Base-by-base conservation (phyloP, 2,113 vertebrate species). In the Cololabis saira region DNA sequence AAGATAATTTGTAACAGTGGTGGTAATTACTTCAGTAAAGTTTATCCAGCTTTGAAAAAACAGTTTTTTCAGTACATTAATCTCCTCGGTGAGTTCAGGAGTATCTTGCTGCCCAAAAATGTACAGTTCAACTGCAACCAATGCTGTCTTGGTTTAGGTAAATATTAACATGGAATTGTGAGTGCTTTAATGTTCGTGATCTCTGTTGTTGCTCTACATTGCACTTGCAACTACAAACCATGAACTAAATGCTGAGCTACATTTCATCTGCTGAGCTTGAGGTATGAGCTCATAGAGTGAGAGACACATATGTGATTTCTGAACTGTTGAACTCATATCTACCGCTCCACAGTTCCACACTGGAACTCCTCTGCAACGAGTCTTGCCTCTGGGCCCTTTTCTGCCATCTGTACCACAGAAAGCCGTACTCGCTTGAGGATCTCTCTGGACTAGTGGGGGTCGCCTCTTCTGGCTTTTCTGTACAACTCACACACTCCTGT, bases 301-400 rank as follows among this genome's bases (percentile, higher is more conserved):
- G 87, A 40, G 93, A 94, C 59, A 94, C 91, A 5, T 94, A 94
- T 81, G 92, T 92, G 82, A 94, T 93, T 84, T 92, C 91, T 61
- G 92, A 91, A 78, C 92, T 93, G 79, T 93, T 93, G 70, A 92
- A 93, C 51, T 92, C 88, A 16, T 92, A 94, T 87, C 89, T 73
- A 30, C 92, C 85, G 53, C 90, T 92, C 90, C 91, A 94, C 14
- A 93, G 85, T 82, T 94, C 93, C 51, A 93, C 90, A 53, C 93
- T 94, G 33, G 91, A 87, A 59, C 93, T 93, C 67, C 92, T 86
- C 15, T 62, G 82, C 45, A 93, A 24, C 4, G 78, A 74, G 14
- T 66, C 62, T 4, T 37, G 64, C 48, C 84, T 86, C 5, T 85
- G 81, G 10, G 61, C 68, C 64, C 87, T 88, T 62, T 43, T 85